Percentiles rank a stretch among this genome's conserved stretches.
These are phyloP conservation scores for Scopus umbretta DNA, from an alignment of 2,113 vertebrate species.

Conservation along the genomic window DNA sequence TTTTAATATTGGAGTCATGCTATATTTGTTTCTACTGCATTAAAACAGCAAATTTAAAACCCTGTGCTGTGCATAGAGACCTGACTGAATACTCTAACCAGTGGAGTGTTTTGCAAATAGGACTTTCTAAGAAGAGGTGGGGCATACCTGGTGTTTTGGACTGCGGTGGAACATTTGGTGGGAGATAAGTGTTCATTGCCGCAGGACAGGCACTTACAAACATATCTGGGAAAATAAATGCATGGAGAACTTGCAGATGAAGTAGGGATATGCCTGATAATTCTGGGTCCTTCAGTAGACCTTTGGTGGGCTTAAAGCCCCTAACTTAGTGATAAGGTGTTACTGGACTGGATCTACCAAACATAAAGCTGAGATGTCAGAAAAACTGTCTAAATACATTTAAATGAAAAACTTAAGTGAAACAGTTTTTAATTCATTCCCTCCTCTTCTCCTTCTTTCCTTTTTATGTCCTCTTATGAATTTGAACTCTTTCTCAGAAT, in stretches of 20 bases:
- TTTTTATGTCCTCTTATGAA: constrained; percentile 25
- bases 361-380: neutral
- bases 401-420: neutral
- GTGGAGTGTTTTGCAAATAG: neutral
- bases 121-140: neutral
- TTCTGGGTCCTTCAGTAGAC: neutral
- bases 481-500: constrained; percentile 31
- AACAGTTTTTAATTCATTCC: constrained; percentile 33
- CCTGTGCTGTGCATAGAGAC: accelerated
- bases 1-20: neutral
- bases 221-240: neutral
- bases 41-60: neutral
- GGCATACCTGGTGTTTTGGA: neutral
- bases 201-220: neutral
- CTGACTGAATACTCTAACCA: neutral
- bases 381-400: neutral
- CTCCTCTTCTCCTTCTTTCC: neutral
- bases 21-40: neutral
- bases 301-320: neutral
- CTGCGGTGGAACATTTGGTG: neutral
- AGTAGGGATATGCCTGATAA: neutral
- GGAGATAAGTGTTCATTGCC: neutral
- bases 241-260: neutral
- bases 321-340: neutral
- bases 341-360: neutral